Evolutionary conservation across 2,113 vertebrate genomes (phyloP), one percentile per base, ranked within the genome.

Genomic region (Engraulis encrasicolus): DNA sequence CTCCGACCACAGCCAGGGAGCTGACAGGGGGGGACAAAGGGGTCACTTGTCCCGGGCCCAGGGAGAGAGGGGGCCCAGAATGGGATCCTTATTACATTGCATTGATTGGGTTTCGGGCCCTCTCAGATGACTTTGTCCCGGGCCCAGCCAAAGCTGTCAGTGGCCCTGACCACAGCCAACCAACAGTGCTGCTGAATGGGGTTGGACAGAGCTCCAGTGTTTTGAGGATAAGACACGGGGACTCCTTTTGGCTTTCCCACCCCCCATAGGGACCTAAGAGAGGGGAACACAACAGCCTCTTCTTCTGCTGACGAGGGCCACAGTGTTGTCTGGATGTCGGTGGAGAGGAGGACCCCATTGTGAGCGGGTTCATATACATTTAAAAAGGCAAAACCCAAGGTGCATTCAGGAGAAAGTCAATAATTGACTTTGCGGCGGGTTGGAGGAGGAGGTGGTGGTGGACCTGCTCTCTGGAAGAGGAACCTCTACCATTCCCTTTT

Each of bases 381-480:
- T 66, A 66, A 66, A 66, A 66, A 31, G 58, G 27, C 6, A 66
- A 66, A 66, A 66, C 2, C 58, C 27, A 66, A 14, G 58, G 58
- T 61, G 58, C 58, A 61, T 66, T 66, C 58, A 66, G 23, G 58
- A 61, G 27, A 66, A 66, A 27, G 23, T 66, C 6, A 66, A 66
- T 66, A 31, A 66, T 66, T 66, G 58, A 66, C 58, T 66, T n/a
- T 66, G 23, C 14, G 58, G 23, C 12, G 9, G 23, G n/a, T n/a
- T n/a, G n/a, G n/a, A n/a, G n/a, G n/a, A n/a, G n/a, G n/a, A n/a
- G n/a, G 58, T 27, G 58, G 58, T 31, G 23, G 58, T 27, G 58
- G 58, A 11, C 58, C 58, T 66, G 58, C 58, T 66, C 58, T 66
- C 58, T 66, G 58, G 58, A 66, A 66, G 58, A 66, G 58, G 27